Conservation (phyloP, 2,797 vertebrate species). For the Vespertilio murinus region DNA sequence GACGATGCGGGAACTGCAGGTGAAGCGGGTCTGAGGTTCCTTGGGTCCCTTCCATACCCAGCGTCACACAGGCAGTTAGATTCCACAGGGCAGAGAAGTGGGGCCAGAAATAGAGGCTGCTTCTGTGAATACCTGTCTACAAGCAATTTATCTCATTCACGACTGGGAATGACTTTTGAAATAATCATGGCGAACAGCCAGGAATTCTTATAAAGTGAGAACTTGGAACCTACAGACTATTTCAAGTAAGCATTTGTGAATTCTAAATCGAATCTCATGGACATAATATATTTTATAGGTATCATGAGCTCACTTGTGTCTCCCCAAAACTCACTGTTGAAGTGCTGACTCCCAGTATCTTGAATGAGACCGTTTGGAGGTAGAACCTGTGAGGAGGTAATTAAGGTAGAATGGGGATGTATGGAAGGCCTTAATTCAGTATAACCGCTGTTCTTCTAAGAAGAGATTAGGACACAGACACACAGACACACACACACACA, state of each 20-base stretch:
- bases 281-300: not conserved
- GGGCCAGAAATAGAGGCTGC: not conserved
- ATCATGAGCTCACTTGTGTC: not conserved
- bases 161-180: not conserved
- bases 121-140: not conserved
- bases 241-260: not conserved
- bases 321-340: not conserved
- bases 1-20: not conserved
- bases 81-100: not conserved
- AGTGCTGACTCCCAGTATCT: not conserved
- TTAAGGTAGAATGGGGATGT: not conserved
- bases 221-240: not conserved
- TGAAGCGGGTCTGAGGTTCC: not conserved
- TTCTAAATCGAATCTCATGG: not conserved
- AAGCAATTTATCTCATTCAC: not conserved
- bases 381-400: not conserved
- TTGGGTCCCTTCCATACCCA: not conserved
- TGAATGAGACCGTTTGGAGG: not conserved
- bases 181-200: not conserved
- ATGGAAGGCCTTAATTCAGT: not conserved
- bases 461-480: not conserved
- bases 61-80: not conserved
- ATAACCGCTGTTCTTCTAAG: not conserved
- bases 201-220: not conserved
- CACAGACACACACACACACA: rapidly evolving